Evolutionary conservation across 1,140 invertebrate species (phyloP), one percentile per base, ranked within the genome.

Genomic region (Oppia nitens): DNA sequence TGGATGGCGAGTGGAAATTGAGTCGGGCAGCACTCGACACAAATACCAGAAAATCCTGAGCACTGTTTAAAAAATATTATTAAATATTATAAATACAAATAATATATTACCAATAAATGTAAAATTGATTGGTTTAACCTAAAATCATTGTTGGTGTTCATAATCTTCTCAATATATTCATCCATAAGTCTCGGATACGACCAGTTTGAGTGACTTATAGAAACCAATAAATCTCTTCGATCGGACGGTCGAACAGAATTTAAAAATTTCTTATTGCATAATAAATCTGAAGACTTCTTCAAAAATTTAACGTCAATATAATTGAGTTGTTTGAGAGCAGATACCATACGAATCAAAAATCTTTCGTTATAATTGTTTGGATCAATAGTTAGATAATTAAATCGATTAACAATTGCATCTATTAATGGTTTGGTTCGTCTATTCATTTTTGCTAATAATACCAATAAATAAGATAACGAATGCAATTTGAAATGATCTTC

Each of bases 301-400:
- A 57, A 24, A 21, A 57, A 26, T 32, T 57, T 57, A 3, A 57
- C n/a, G 27, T 57, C 56, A 3, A 47, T 45, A 50, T 49, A 57
- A 40, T 57, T 57, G 24, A 57, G 47, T 52, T 47, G 40, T 17
- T 57, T 57, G 24, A 57, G 23, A n/a, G 47, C 26, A 11, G 20
- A 24, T n/a, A 57, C 50, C 56, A 57, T 57, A 17, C 50, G 40
- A 11, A 57, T 50, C 1, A 57, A 21, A 52, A 49, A 47, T 21
- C 45, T 40, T n/a, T 45, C 45, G 24, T 27, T 49, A 21, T 20
- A 26, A 28, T 57, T 48, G n/a, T 49, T 45, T 11, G 48, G 47
- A 24, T 57, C 56, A 25, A 47, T 4, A 29, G 47, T 40, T 4
- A 26, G 50, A 32, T 52, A 28, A 3, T 49, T 17, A 20, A 57